Percentiles rank a stretch among this genome's conserved stretches.
Conservation (phyloP, 2,888 invertebrate genomes). For the Pterostichus madidus region DNA sequence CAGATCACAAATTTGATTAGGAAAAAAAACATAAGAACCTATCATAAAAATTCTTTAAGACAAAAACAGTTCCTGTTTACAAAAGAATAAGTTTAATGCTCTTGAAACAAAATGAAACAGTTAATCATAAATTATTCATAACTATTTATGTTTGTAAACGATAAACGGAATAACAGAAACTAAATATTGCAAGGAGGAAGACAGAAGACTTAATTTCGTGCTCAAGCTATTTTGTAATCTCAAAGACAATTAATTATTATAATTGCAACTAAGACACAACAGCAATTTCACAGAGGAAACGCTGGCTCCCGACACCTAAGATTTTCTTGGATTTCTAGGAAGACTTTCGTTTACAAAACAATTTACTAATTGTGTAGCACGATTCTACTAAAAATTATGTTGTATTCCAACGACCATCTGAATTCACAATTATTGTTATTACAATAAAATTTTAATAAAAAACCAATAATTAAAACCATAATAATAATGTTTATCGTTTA, state of each 20-base stretch:
- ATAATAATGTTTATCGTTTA: background rate
- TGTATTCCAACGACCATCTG: too few species aligned
- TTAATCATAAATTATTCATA: background rate
- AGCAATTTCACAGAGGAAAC: conserved; percentile 52
- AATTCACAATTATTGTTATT: too few species aligned
- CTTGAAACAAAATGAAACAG: background rate
- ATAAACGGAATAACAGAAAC: background rate
- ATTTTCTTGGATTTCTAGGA: background rate
- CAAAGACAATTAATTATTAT: conserved; percentile 31
- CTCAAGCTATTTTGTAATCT: conserved; percentile 23
- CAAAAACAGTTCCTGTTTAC: too few species aligned
- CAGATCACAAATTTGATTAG: too few species aligned
- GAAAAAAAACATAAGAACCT: too few species aligned
- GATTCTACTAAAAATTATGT: background rate
- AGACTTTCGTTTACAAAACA: too few species aligned
- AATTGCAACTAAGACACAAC: conserved; percentile 8
- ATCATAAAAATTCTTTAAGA: too few species aligned
- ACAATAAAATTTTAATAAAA: too few species aligned
- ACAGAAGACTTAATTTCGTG: background rate
- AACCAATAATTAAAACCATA: too few species aligned
- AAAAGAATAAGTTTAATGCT: background rate
- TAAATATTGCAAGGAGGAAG: background rate
- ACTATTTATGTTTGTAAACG: background rate
- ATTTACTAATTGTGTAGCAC: background rate
- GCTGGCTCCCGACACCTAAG: background rate